Evolutionary conservation across 1,140 invertebrate species (phyloP).

Genomic region (Drosophila chauvacae): DNA sequence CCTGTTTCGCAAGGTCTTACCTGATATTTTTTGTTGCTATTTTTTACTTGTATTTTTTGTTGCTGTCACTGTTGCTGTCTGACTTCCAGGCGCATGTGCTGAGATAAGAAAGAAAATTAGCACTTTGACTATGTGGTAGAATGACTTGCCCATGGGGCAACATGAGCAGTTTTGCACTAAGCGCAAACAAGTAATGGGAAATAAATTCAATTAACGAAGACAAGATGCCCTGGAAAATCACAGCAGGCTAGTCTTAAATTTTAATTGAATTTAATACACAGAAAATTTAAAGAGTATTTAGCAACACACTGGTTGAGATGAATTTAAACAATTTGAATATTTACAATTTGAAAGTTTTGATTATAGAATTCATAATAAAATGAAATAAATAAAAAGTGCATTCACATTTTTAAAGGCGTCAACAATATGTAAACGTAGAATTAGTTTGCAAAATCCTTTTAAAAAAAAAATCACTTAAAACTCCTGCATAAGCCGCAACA

Average conservation of each 20-base stretch:
- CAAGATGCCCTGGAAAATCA: conserved; percentile 1
- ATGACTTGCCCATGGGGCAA: conserved; percentile 18
- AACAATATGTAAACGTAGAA: no score
- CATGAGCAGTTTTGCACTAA: conserved; percentile 28
- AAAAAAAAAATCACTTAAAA: no score
- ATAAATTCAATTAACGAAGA: conserved; percentile 1
- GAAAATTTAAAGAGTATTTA: neutral
- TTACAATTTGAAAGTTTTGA: no score
- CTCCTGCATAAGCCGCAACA: no score
- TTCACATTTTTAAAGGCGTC: no score
- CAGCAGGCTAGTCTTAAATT: neutral
- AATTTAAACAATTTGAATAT: no score
- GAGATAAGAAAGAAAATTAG: conserved; percentile 71
- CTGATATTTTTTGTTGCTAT: conserved; percentile 7
- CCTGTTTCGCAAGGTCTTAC: conserved; percentile 1
- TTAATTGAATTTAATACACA: neutral
- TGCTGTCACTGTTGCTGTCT: conserved; percentile 29
- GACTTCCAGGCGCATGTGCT: conserved; percentile 48
- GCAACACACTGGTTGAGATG: no score
- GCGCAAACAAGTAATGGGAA: conserved; percentile 19
- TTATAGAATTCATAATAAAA: no score
- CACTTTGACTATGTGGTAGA: conserved; percentile 43
- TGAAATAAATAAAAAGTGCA: no score
- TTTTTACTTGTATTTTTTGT: conserved; percentile 25
- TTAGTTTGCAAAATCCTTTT: no score